Conservation (phyloP, 1,140 invertebrate species). For the Lutraria rhynchaena region DNA sequence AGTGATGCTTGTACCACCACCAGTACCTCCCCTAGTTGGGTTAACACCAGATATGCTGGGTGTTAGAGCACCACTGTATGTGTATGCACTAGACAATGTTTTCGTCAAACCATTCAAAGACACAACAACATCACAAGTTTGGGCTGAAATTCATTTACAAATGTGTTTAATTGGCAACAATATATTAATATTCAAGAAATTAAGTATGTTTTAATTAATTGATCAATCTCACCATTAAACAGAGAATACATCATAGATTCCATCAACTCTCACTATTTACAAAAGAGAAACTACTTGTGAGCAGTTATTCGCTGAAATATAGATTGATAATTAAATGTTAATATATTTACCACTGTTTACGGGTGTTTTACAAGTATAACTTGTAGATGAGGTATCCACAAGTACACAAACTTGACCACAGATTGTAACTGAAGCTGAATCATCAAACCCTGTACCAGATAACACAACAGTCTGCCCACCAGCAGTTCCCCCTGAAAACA, state of each 20-base stretch:
- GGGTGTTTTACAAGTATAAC: slow-evolving; percentile 63
- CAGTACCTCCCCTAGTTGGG: slow-evolving; percentile 57
- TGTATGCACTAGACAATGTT: slow-evolving; percentile 46
- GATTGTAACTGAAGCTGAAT: slow-evolving; percentile 63
- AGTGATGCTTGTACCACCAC: slow-evolving; percentile 60
- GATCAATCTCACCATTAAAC: too few relatives aligned
- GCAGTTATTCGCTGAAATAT: too few relatives aligned
- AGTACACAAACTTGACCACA: slow-evolving; percentile 66
- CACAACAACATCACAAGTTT: slow-evolving; percentile 54
- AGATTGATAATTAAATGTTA: too few relatives aligned
- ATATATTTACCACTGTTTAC: slow-evolving; percentile 22
- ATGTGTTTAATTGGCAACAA: too few relatives aligned
- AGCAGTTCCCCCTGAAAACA: slow-evolving; percentile 69
- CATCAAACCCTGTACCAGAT: slow-evolving; percentile 69
- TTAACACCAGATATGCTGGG: slow-evolving; percentile 62
- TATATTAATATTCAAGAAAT: too few relatives aligned
- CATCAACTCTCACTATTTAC: too few relatives aligned
- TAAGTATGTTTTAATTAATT: too few relatives aligned
- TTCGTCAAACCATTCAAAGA: slow-evolving; percentile 59
- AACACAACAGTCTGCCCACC: slow-evolving; percentile 72
- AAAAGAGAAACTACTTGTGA: too few relatives aligned
- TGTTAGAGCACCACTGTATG: slow-evolving; percentile 52
- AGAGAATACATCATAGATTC: too few relatives aligned
- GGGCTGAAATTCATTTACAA: slow-evolving; percentile 40
- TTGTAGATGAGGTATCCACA: slow-evolving; percentile 10